Base-by-base conservation (phyloP, 2,888 invertebrate species). In the Oxycera nigricornis region DNA sequence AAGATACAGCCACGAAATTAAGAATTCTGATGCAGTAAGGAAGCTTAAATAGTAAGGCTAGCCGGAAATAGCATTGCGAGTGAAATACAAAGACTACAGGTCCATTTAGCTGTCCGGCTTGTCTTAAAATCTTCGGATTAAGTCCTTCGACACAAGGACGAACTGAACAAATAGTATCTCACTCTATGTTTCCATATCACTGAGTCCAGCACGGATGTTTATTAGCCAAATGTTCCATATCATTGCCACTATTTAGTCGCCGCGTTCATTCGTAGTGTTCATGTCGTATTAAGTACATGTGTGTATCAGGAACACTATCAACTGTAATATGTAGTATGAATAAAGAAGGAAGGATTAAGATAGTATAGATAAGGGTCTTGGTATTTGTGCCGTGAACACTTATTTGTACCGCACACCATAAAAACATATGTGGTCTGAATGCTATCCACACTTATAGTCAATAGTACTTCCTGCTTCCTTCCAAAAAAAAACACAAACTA, bases 171-270 rank as follows among this genome's bases (percentile, higher is more conserved):
- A 61, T 17, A 30, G 61, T 31, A 61, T 61, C 31, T 61, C 30
- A 14, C 17, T 20, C 31, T n/a, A n/a, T n/a, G n/a, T 52, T 61
- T 61, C 61, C 61, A 30, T 61, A 17, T 61, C 61, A 26, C 35
- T 31, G 61, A 7, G 17, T 28, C 28, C 26, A 61, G 26, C 20
- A 7, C 30, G 61, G 26, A 61, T 61, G 61, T 61, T 31, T 61
- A 61, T 61, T 61, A 61, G 61, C 61, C 17, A 7, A 61, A n/a
- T 61, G 31, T 30, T 35, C 61, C 35, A 17, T 61, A 61, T 61
- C 31, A 61, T 61, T 26, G 61, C 14, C 11, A 17, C 61, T 61
- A 30, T 61, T 30, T 31, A 30, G 31, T 61, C 31, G 30, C 31
- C 14, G 46, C 17, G n/a, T 14, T 7, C 61, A 31, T 61, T 31